Base-by-base conservation (phyloP, 2,797 vertebrate genomes). In the Acanthurus tractus region DNA sequence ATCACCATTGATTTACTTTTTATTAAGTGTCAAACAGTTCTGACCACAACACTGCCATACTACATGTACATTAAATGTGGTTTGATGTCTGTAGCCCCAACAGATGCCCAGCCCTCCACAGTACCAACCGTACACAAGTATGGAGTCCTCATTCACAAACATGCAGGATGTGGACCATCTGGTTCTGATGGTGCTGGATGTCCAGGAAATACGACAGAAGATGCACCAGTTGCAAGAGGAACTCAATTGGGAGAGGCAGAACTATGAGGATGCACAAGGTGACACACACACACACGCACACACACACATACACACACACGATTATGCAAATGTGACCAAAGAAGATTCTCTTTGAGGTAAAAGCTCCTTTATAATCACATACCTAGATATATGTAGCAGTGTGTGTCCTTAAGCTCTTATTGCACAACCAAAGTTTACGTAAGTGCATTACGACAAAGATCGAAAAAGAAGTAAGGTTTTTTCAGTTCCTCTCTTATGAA, bases 221-320 rank as follows among this genome's bases (percentile, higher is more conserved):
- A 89, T 95, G 55, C 94, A 96, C 70, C 88, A 91, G 34, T 12
- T 92, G 15, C 91, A 94, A 65, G 94, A 94, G 71, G 94, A 96
- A 11, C 89, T 95, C 52, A 95, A 94, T 87, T 95, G 93, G 95
- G 94, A 96, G 57, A 93, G 64, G 67, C 92, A 94, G 40, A 95
- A 94, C 78, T 88, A 45, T 54, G 95, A 96, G 42, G 66, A 61
- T 29, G 64, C 91, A 49, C 90, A 89, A 89, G 90, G 95, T 95
- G 65, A 78, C 23, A 62, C 10, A n/a, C 34, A 61, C 25, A 42
- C 18, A 50, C 36, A 63, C 18, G 46, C 36, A 63, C 29, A 57
- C 22, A 23, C 14, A 22, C 50, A 48, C 12, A 15, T 4, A 8
- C 63, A 42, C 1, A 5, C n/a, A 56, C 8, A 12, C n/a, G 15